Evolutionary conservation across 1,140 invertebrate species (phyloP).

Genomic region (Conopomorpha cramerella): DNA sequence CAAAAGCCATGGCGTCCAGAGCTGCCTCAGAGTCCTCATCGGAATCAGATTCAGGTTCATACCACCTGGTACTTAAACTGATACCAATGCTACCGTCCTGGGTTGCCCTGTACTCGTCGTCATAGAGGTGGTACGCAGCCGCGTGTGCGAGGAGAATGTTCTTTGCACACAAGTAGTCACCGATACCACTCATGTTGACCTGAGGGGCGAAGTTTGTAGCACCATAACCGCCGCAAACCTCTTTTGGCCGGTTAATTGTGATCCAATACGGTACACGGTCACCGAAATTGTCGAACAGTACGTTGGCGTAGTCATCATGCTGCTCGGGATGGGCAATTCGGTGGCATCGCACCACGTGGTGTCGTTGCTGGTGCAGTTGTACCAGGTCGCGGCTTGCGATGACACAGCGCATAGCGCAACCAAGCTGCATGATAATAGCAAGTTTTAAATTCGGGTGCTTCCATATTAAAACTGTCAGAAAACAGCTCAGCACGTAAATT

Average conservation of each 20-base stretch:
- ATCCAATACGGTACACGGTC: slow-evolving; percentile 64
- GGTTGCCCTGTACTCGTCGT: slow-evolving; percentile 22
- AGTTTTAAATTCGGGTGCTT: no score
- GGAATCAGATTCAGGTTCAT: no score
- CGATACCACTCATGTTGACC: slow-evolving; percentile 24
- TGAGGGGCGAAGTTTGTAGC: slow-evolving; percentile 37
- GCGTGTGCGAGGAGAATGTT: slow-evolving; percentile 62
- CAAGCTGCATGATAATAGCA: no score
- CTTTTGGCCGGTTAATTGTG: slow-evolving; percentile 68
- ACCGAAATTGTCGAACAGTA: slow-evolving; percentile 60
- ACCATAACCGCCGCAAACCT: slow-evolving; percentile 60
- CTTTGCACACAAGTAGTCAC: slow-evolving; percentile 58
- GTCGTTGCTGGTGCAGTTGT: no score
- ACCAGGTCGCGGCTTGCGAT: no score
- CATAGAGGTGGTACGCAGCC: slow-evolving; percentile 48
- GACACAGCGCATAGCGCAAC: no score
- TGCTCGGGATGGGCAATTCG: no score
- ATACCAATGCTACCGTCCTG: slow-evolving; percentile 59
- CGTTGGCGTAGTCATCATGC: slow-evolving; percentile 61
- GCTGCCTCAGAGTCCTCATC: no score
- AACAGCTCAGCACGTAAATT: no score
- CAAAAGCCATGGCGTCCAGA: no score
- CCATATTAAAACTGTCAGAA: no score
- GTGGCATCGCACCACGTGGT: no score
- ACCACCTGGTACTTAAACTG: slow-evolving; percentile 59